These are phyloP conservation scores for Sprattus sprattus DNA, from an alignment of 2,113 vertebrate species.

Conservation along the genomic window DNA sequence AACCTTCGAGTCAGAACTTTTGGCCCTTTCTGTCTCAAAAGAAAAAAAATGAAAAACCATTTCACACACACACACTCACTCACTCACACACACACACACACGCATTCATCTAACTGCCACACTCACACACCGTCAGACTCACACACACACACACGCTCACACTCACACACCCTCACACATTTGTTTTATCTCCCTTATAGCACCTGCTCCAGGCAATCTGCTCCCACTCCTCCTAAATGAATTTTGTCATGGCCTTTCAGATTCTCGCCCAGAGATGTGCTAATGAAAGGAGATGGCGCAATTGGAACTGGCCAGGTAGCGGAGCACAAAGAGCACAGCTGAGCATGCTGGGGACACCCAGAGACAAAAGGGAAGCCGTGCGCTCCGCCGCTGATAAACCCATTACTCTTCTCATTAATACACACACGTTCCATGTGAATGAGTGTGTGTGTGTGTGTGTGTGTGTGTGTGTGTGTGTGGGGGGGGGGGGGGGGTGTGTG, in stretches of 20 bases:
- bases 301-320: slow-evolving; percentile 97
- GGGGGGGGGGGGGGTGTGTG: too few species aligned
- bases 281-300: slow-evolving; percentile 99
- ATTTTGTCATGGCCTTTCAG: slow-evolving; percentile 98
- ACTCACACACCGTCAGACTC: not conserved
- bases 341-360: slow-evolving; percentile 72
- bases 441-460: slow-evolving; percentile 39
- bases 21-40: slow-evolving; percentile 17
- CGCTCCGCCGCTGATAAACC: slow-evolving; percentile 88
- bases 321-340: slow-evolving; percentile 85
- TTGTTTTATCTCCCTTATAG: slow-evolving; percentile 88
- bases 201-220: slow-evolving; percentile 95
- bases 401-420: slow-evolving; percentile 95
- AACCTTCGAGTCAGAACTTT: too few species aligned
- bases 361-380: slow-evolving; percentile 78
- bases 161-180: slow-evolving; percentile 59
- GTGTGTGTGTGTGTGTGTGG: slow-evolving; percentile 13
- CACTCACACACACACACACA: slow-evolving; percentile 45
- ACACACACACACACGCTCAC: slow-evolving; percentile 37
- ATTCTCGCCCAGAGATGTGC: slow-evolving; percentile 84
- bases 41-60: too few species aligned
- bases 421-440: slow-evolving; percentile 44
- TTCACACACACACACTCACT: slow-evolving; percentile 31
- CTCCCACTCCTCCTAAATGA: slow-evolving; percentile 84
- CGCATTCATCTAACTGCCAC: slow-evolving; percentile 34